A percentile compares a stretch with the other conserved stretches of the same genome.
Conservation (phyloP, 2,797 vertebrate genomes). For the Mustela erminea region DNA sequence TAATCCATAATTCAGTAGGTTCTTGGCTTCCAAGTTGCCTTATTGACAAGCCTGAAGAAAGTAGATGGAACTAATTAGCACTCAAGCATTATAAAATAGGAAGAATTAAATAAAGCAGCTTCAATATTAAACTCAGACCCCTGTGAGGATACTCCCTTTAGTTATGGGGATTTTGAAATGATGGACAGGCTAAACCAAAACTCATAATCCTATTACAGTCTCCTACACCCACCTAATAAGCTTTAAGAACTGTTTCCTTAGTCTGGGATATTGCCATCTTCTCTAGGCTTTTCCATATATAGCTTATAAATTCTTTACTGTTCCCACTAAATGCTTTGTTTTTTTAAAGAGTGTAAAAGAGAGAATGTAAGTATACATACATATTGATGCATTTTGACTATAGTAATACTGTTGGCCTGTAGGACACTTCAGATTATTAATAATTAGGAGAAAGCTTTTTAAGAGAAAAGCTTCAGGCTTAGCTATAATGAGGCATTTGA, state of each 20-base stretch:
- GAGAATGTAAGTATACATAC: constrained; percentile 65
- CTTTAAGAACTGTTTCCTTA: constrained; percentile 76
- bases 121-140: constrained; percentile 81
- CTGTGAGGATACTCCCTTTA: constrained; percentile 83
- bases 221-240: constrained; percentile 80
- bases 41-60: constrained; percentile 82
- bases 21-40: constrained; percentile 74
- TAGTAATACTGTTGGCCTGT: constrained; percentile 77
- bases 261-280: constrained; percentile 76
- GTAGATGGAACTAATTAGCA: constrained; percentile 84
- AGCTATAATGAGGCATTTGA: constrained; percentile 78
- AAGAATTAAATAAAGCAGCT: constrained; percentile 83
- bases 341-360: constrained; percentile 77
- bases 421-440: constrained; percentile 79
- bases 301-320: constrained; percentile 82
- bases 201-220: constrained; percentile 84
- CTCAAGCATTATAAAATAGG: constrained; percentile 81
- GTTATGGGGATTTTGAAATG: constrained; percentile 83
- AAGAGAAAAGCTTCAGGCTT: constrained; percentile 76
- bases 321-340: constrained; percentile 79
- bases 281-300: constrained; percentile 75
- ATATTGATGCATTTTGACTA: constrained; percentile 76
- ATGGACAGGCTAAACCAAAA: constrained; percentile 83
- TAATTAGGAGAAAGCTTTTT: constrained; percentile 81
- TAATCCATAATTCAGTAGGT: constrained; percentile 81